phyloP scores from a whole-genome alignment of 2,888 invertebrate genomes.

The Choristoneura rosaceana region DNA sequence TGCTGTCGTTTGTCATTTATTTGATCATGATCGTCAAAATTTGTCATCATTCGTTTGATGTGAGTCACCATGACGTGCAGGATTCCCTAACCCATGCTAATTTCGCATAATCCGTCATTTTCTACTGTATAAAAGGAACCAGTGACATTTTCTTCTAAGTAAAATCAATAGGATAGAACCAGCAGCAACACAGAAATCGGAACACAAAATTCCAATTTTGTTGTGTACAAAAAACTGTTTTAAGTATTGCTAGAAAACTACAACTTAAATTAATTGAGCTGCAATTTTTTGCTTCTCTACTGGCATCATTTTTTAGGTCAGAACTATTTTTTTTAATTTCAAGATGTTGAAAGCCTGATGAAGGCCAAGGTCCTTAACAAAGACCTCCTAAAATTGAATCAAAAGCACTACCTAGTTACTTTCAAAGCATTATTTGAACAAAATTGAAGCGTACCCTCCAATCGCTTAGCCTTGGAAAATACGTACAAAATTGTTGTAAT shows the following conservation, averaged over 20 bases:
- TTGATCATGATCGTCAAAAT: background rate
- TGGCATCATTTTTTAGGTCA: too few species aligned
- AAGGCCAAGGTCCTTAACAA: background rate
- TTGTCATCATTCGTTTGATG: background rate
- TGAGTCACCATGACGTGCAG: too few species aligned
- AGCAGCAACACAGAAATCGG: too few species aligned
- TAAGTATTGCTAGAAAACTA: too few species aligned
- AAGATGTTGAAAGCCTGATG: background rate
- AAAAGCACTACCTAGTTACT: background rate
- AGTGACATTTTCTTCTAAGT: too few species aligned
- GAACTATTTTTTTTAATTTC: background rate
- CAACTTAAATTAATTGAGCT: too few species aligned
- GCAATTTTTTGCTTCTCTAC: background rate
- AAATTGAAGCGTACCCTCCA: conserved; percentile 21
- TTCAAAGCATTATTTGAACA: conserved; percentile 18
- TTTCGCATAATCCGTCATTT: too few species aligned
- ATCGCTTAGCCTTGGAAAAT: conserved; percentile 36
- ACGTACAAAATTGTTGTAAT: conserved; percentile 35
- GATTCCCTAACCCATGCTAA: too few species aligned
- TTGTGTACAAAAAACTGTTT: too few species aligned
- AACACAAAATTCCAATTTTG: too few species aligned
- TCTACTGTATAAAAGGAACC: too few species aligned
- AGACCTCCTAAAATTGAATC: background rate
- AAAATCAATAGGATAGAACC: too few species aligned
- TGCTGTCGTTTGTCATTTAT: background rate